These are phyloP conservation scores for Helarctos malayanus DNA, from an alignment of 2,797 vertebrate species.

Conservation along the genomic window DNA sequence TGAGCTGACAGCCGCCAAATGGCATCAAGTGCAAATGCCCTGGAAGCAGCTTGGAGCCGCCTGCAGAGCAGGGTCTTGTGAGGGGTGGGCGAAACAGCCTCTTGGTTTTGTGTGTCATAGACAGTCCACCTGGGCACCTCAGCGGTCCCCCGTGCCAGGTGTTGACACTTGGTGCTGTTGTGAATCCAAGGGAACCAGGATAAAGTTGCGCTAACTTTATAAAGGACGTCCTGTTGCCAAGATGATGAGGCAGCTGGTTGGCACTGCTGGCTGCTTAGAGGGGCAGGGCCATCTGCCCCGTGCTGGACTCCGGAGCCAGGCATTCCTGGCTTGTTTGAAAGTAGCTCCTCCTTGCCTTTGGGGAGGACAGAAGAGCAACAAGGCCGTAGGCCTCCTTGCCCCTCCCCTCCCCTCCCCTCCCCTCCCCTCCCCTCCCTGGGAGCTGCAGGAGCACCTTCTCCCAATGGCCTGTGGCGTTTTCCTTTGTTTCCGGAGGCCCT, in stretches of 20 bases:
- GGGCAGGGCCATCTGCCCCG: background rate
- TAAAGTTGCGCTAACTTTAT: background rate
- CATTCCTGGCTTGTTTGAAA: background rate
- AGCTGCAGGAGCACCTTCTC: background rate
- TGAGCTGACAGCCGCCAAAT: no score
- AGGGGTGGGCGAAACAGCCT: background rate
- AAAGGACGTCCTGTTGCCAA: background rate
- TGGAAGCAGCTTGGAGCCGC: no score
- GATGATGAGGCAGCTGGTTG: background rate
- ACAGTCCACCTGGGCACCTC: background rate
- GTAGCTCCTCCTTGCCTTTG: background rate
- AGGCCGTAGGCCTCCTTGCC: background rate
- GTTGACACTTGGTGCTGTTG: background rate
- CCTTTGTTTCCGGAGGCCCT: background rate
- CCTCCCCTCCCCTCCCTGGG: background rate
- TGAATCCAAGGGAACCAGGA: background rate
- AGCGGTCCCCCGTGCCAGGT: no score
- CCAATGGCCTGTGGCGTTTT: background rate
- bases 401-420: no score
- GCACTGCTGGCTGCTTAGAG: background rate
- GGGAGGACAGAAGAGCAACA: fast-evolving
- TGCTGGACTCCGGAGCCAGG: fast-evolving
- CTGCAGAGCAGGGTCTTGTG: background rate
- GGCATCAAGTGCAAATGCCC: background rate
- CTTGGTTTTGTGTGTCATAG: background rate